phyloP scores from a whole-genome alignment of 1,140 invertebrate species.

The Augochlora pura region DNA sequence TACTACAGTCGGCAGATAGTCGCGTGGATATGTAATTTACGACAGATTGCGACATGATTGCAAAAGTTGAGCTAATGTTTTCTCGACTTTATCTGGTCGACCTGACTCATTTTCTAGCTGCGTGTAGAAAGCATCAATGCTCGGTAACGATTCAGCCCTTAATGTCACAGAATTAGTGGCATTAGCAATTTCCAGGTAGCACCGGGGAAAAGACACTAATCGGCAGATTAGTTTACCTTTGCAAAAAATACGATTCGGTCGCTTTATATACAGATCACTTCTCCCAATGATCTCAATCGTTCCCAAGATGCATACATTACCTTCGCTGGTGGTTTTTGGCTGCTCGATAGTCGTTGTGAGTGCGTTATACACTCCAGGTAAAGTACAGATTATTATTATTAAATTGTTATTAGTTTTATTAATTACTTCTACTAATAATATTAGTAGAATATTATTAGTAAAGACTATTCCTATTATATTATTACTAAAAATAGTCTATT shows the following conservation, averaged over 20 bases:
- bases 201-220: neutral
- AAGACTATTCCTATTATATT: no score
- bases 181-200: conserved; percentile 32
- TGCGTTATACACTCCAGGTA: neutral
- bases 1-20: neutral
- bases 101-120: conserved; percentile 34
- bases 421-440: no score
- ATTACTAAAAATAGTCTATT: no score
- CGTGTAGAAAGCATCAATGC: neutral
- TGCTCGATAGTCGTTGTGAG: neutral
- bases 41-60: neutral
- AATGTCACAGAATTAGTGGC: conserved; percentile 24
- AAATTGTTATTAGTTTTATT: no score
- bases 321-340: neutral
- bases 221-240: neutral
- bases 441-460: no score
- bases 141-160: conserved; percentile 25
- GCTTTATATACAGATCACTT: conserved; percentile 16
- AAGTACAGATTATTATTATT: neutral
- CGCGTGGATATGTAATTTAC: neutral
- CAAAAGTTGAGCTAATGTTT: neutral
- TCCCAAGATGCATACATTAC: neutral
- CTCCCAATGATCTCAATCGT: neutral
- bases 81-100: conserved; percentile 30
- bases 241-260: conserved; percentile 6